Base-by-base conservation (phyloP, 2,888 invertebrate species). In the Quadriops clusia region DNA sequence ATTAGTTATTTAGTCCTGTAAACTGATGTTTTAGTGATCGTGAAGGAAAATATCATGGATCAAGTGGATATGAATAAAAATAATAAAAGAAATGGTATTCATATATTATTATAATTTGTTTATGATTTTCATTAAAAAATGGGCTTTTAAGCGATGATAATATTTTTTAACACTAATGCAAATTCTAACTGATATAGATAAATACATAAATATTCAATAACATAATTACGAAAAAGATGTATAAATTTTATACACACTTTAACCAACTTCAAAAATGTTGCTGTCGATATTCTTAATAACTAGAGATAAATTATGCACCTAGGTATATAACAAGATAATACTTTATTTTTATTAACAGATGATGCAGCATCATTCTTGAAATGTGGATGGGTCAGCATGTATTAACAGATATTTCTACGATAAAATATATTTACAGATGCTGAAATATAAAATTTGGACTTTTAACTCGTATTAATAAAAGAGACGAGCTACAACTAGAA, bases 91-190 rank as follows among this genome's bases (percentile, higher is more conserved):
- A n/a, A n/a, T n/a, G n/a, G n/a, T n/a, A n/a, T n/a, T n/a, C n/a
- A n/a, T n/a, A 30, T 42, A 40, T 40, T 43, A 45, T 51, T 47
- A 49, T 51, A 50, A 54, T 58, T 57, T 56, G 55, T 54, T 58
- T 55, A 54, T 52, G 54, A 57, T 58, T 55, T 48, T 57, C 54
- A 50, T 55, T 58, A 58, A 60, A 60, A 61, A 61, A 60, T 56
- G 58, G 59, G 58, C 56, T 54, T 54, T 51, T 53, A 61, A 60
- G 59, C 58, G 54, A 58, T 58, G 53, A 56, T 56, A 54, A 56
- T 56, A 55, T 52, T 49, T 49, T 49, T 45, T 57, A 60, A 60
- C 54, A 59, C 58, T 60, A 59, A 59, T 59, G 58, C 57, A 60
- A 58, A 56, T 46, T 51, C 52, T 50, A 56, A 54, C 51, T 50